Base-by-base conservation (phyloP, 2,888 invertebrate species). In the Lamellibrachia satsuma region DNA sequence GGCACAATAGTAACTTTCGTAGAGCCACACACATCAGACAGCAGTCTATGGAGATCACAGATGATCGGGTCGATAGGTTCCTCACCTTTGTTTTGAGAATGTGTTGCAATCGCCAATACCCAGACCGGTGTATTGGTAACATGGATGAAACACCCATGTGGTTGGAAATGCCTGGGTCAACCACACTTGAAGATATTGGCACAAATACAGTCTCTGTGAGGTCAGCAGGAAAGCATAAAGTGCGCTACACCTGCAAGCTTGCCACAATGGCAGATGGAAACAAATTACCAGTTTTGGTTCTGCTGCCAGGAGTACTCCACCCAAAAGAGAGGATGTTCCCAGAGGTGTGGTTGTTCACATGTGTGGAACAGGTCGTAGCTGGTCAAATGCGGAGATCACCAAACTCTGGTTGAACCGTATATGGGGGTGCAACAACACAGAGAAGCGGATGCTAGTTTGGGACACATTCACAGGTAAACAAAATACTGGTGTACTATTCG, bases 81-180 rank as follows among this genome's bases (percentile, higher is more conserved):
- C 90, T 92, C 7, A 11, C 90, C n/a, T 52, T 22, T 92, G 90
- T 90, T 15, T 52, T 57, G 7, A 90, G 90, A 11, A 7, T 90
- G 9, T 1, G 90, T 7, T 7, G 52, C 7, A 90, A 9, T 9
- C 90, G 90, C 39, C 7, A 92, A 9, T 92, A 92, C 52, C 57
- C 15, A 52, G 22, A 52, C 51, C 9, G 52, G 15, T n/a, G 52
- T 15, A 92, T 90, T 9, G 51, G 92, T 39, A 92, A 92, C 27
- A 90, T 90, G 90, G 90, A 92, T 52, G 92, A 92, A 11, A 92
- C 92, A 11, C 92, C 92, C 22, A 52, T 52, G 11, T 90, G 92
- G 90, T 11, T 92, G 27, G 90, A 92, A 9, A 92, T 92, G 92
- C 90, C 92, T n/a, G 92, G 90, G 11, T 22, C 11, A 9, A 22